A percentile compares a stretch with the other conserved stretches of the same genome.
These are phyloP conservation scores for Drosophila sechellia DNA, from an alignment of 1,140 invertebrate species.

Conservation along the genomic window DNA sequence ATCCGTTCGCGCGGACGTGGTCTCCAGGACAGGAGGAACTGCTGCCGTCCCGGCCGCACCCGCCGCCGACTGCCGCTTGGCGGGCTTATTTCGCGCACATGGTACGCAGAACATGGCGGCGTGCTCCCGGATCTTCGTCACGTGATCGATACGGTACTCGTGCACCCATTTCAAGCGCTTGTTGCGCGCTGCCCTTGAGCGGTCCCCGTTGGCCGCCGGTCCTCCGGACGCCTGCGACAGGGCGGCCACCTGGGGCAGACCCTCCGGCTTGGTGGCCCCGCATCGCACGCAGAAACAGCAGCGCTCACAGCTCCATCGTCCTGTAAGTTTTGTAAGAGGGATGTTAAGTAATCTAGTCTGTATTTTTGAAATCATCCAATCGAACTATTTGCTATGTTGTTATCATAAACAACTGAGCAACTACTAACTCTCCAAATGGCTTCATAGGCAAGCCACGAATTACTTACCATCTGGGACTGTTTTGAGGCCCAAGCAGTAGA, in stretches of 20 bases:
- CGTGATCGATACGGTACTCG: slow-evolving; percentile 80
- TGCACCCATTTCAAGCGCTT: slow-evolving; percentile 82
- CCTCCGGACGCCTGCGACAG: background rate
- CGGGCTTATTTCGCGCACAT: slow-evolving; percentile 65
- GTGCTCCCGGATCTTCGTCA: slow-evolving; percentile 79
- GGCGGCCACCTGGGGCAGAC: slow-evolving; percentile 48
- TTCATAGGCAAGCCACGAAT: too few relatives aligned
- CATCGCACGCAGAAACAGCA: slow-evolving; percentile 90
- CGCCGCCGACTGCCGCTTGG: slow-evolving; percentile 45
- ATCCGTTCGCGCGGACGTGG: slow-evolving; percentile 4
- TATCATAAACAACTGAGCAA: too few relatives aligned
- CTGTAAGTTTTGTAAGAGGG: slow-evolving; percentile 54
- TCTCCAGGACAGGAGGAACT: slow-evolving; percentile 3
- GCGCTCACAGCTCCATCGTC: slow-evolving; percentile 95
- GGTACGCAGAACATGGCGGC: slow-evolving; percentile 78
- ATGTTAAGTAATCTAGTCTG: too few relatives aligned
- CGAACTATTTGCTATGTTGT: too few relatives aligned
- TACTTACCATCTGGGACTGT: slow-evolving; percentile 90
- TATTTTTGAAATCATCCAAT: too few relatives aligned
- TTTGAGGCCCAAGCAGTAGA: slow-evolving; percentile 95
- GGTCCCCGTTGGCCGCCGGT: slow-evolving; percentile 26
- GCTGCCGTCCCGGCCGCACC: background rate
- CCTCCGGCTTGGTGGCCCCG: slow-evolving; percentile 85
- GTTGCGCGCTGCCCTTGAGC: slow-evolving; percentile 37
- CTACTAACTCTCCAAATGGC: background rate